Evolutionary conservation across 2,113 vertebrate genomes (phyloP).

Genomic region (Baryphthengus martii): DNA sequence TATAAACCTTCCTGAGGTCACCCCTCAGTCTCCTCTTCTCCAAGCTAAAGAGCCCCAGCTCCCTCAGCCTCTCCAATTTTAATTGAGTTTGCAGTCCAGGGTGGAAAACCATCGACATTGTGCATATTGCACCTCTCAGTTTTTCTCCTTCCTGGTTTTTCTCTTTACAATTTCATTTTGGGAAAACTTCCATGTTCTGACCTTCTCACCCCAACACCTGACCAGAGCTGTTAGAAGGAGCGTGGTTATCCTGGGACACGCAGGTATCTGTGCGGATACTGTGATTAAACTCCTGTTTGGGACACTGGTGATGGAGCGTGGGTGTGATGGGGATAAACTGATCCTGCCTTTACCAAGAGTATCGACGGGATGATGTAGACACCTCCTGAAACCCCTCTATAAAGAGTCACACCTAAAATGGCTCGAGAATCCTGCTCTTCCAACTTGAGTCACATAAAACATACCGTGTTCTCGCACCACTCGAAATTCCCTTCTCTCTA

Average conservation of each 20-base stretch:
- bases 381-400: fast-evolving
- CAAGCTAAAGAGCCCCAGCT: too few relatives aligned
- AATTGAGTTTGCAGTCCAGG: neutral
- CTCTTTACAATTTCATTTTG: neutral
- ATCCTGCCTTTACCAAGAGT: neutral
- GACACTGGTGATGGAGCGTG: fast-evolving
- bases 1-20: too few relatives aligned
- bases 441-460: fast-evolving
- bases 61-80: too few relatives aligned
- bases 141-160: neutral
- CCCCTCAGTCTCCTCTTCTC: too few relatives aligned
- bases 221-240: neutral
- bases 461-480: neutral
- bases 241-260: fast-evolving
- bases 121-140: neutral
- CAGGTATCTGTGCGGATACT: fast-evolving
- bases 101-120: neutral
- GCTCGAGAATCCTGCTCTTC: neutral
- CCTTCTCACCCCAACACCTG: neutral
- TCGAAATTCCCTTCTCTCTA: neutral
- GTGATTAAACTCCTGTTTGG: neutral
- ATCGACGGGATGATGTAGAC: neutral
- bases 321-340: fast-evolving
- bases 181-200: neutral
- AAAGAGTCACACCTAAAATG: neutral